Percentiles rank a stretch among this genome's conserved stretches.
Evolutionary conservation across 2,113 vertebrate species (phyloP).

Genomic region (Xenopus tropicalis): UCB_Xtro_10.0 CM004451.2:23408001-23408500

Average conservation of each 20-base stretch:
- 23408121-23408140: constrained; percentile 16
- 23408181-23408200: constrained; percentile 25
- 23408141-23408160: constrained; percentile 4
- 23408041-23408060: neutral
- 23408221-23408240: constrained; percentile 62
- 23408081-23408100: neutral
- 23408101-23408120: constrained; percentile 3
- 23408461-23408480: too few species aligned
- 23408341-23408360: too few species aligned
- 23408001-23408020: too few species aligned
- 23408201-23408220: constrained; percentile 55
- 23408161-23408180: constrained; percentile 3
- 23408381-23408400: too few species aligned
- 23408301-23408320: constrained; percentile 51
- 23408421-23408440: too few species aligned
- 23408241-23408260: constrained; percentile 61
- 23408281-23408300: constrained; percentile 65
- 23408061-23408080: neutral
- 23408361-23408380: too few species aligned
- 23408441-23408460: too few species aligned
- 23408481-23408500: too few species aligned
- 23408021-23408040: too few species aligned
- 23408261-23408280: constrained; percentile 60
- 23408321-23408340: neutral
- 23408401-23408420: too few species aligned